Conservation (phyloP, 2,113 vertebrate genomes). For the Cavia porcellus region DNA sequence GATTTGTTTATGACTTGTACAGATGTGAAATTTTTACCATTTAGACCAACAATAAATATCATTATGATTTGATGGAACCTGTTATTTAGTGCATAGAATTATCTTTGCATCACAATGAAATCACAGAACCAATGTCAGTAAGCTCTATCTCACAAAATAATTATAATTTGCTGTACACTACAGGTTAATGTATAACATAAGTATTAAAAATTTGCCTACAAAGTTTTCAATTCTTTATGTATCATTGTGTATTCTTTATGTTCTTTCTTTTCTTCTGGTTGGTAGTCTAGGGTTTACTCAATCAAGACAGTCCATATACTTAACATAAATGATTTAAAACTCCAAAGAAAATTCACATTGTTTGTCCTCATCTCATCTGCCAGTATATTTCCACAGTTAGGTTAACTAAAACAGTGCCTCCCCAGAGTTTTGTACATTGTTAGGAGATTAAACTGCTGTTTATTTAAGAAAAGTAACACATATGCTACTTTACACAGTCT, state of each 20-base stretch:
- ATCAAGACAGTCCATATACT: neutral
- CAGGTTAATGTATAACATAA: neutral
- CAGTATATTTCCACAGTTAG: constrained; percentile 32
- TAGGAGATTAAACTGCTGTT: constrained; percentile 27
- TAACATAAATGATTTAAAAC: constrained; percentile 45
- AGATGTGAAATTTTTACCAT: neutral
- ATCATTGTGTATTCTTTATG: neutral
- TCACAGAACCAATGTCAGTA: neutral
- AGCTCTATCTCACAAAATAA: neutral
- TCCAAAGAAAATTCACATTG: constrained; percentile 14
- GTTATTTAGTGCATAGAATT: neutral
- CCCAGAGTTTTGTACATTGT: neutral
- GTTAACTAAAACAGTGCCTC: neutral
- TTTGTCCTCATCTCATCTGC: neutral
- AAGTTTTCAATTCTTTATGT: constrained; percentile 5
- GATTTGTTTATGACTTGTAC: neutral
- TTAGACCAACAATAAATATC: neutral
- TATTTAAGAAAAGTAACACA: constrained; percentile 25
- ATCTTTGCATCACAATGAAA: neutral
- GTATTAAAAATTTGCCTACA: neutral
- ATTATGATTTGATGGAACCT: neutral
- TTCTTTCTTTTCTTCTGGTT: neutral
- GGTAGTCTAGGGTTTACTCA: neutral
- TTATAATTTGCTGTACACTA: neutral
- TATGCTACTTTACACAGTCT: neutral